A percentile compares a stretch with the other conserved stretches of the same genome.
Conservation (phyloP, 2,797 vertebrate genomes). For the Dryobates pubescens region DNA sequence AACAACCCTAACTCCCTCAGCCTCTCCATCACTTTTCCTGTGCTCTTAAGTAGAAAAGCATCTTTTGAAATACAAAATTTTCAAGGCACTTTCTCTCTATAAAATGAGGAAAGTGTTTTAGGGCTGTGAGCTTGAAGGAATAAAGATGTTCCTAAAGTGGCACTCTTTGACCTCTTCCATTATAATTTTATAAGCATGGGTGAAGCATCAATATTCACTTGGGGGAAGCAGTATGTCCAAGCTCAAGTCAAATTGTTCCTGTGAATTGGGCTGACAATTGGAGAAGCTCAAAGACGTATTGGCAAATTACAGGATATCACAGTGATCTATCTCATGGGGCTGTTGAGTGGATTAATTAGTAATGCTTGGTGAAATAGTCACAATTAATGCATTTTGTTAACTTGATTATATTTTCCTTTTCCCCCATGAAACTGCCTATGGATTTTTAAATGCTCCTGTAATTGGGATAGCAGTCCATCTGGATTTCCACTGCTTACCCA, state of each 20-base stretch:
- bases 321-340: not conserved
- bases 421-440: not conserved
- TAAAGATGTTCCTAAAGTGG: not conserved
- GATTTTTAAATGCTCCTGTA: not conserved
- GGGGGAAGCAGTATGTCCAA: not conserved
- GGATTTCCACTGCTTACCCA: not conserved
- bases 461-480: not conserved
- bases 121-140: not conserved
- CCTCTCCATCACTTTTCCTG: too few species aligned
- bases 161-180: not conserved
- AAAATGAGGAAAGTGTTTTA: not conserved
- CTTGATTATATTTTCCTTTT: not conserved
- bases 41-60: not conserved
- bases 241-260: not conserved
- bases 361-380: slow-evolving; percentile 23
- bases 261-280: not conserved
- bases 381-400: slow-evolving; percentile 36
- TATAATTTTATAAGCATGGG: not conserved
- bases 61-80: not conserved
- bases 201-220: not conserved
- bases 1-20: too few species aligned
- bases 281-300: not conserved
- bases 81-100: not conserved
- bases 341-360: slow-evolving; percentile 50
- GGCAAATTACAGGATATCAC: not conserved